Evolutionary conservation across 2,797 vertebrate genomes (phyloP).

Genomic region (Alauda arvensis): DNA sequence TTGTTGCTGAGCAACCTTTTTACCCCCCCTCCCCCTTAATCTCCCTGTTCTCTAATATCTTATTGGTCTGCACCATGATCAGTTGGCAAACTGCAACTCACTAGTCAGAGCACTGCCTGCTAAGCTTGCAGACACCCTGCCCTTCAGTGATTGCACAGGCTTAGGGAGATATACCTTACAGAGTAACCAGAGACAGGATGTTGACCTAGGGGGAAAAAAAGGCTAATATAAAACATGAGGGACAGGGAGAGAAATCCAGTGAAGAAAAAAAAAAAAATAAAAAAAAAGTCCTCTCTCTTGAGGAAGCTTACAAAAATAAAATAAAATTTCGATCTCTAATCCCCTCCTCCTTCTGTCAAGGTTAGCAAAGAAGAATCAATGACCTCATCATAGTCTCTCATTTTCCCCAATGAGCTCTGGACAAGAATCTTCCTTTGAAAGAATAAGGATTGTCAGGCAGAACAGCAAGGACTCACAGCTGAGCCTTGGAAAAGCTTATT

Average conservation of each 20-base stretch:
- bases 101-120: background rate
- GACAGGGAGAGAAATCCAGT: background rate
- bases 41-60: slow-evolving; percentile 37
- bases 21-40: background rate
- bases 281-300: background rate
- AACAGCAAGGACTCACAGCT: background rate
- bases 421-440: background rate
- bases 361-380: background rate
- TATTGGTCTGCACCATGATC: slow-evolving; percentile 31
- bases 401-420: background rate
- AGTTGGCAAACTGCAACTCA: background rate
- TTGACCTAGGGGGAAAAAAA: background rate
- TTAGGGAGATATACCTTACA: background rate
- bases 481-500: background rate
- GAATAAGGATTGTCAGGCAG: background rate
- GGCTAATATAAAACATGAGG: background rate
- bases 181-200: background rate
- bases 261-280: no score
- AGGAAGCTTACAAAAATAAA: background rate
- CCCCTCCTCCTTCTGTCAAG: background rate
- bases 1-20: slow-evolving; percentile 67
- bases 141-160: background rate
- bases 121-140: slow-evolving; percentile 25
- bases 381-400: background rate
- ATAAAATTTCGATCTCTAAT: background rate